Evolutionary conservation across 2,888 invertebrate species (phyloP).

Genomic region (Aethes cnicana): DNA sequence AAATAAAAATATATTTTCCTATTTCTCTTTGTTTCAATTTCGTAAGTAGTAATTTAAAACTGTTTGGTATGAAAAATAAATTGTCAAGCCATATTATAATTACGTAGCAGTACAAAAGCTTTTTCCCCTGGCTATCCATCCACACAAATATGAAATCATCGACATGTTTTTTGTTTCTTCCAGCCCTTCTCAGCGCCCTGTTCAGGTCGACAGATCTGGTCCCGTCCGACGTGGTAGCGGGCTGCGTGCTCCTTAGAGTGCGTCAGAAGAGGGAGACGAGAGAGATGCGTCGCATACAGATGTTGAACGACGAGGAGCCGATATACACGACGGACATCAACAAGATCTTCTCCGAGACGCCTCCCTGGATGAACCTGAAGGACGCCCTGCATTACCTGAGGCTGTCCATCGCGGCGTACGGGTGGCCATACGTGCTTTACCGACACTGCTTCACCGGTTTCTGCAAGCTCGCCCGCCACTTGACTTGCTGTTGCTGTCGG

Average conservation of each 20-base stretch:
- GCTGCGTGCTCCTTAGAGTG: conserved; percentile 90
- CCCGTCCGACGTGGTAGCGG: conserved; percentile 93
- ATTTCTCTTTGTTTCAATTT: no score
- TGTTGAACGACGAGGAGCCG: conserved; percentile 85
- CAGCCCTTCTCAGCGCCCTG: conserved; percentile 88
- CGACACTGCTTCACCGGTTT: conserved; percentile 88
- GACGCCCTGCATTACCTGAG: conserved; percentile 89
- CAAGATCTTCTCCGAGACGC: conserved; percentile 84
- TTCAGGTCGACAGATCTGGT: conserved; percentile 94
- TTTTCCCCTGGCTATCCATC: no score
- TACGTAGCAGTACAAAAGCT: no score
- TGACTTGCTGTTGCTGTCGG: conserved; percentile 89
- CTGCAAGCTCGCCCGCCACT: conserved; percentile 86
- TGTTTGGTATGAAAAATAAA: not conserved
- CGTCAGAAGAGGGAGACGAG: conserved; percentile 88
- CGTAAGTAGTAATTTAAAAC: no score
- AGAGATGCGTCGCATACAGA: conserved; percentile 86
- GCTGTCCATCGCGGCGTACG: conserved; percentile 92
- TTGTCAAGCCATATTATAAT: conserved; percentile 1
- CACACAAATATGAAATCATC: no score
- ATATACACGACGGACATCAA: conserved; percentile 85
- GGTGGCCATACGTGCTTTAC: conserved; percentile 93
- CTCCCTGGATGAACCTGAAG: conserved; percentile 91
- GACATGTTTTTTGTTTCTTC: conserved; percentile 41
- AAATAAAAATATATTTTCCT: no score